phyloP scores from a whole-genome alignment of 2,113 vertebrate species.

The Sylvia atricapilla region DNA sequence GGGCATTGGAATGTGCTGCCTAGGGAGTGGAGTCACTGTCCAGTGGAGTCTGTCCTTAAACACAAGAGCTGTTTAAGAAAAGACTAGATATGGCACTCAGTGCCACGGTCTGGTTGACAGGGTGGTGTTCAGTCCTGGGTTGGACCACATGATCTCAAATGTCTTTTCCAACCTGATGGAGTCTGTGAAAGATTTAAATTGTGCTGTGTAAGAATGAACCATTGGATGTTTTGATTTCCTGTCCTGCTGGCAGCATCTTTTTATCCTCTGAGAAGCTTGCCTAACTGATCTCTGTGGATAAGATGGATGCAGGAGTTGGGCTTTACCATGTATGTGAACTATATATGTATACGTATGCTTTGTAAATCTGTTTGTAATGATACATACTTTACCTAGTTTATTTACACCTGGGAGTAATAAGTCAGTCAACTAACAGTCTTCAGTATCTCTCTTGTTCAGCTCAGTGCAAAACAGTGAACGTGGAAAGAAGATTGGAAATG shows the following conservation, averaged over 20 bases:
- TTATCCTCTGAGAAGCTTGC: background rate
- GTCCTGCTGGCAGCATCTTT: background rate
- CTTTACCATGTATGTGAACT: background rate
- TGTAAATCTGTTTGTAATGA: background rate
- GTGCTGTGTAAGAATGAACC: background rate
- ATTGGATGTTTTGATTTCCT: background rate
- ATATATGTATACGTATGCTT: background rate
- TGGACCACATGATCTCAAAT: background rate
- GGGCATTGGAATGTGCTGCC: background rate
- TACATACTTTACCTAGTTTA: background rate
- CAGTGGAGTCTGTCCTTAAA: no score
- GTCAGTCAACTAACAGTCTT: background rate
- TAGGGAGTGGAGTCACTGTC: background rate
- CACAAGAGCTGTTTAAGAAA: background rate
- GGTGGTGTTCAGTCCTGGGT: background rate
- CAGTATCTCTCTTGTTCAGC: constrained; percentile 68
- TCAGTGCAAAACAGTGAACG: constrained; percentile 97
- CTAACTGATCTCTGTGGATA: background rate
- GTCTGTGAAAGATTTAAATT: background rate
- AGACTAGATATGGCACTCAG: background rate
- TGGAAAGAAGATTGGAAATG: constrained; percentile 94
- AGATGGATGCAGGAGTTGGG: background rate
- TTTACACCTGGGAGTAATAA: background rate
- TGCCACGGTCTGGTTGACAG: background rate
- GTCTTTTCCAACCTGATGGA: background rate